Evolutionary conservation across 1,140 invertebrate species (phyloP).

Genomic region (Drosophila tani): DNA sequence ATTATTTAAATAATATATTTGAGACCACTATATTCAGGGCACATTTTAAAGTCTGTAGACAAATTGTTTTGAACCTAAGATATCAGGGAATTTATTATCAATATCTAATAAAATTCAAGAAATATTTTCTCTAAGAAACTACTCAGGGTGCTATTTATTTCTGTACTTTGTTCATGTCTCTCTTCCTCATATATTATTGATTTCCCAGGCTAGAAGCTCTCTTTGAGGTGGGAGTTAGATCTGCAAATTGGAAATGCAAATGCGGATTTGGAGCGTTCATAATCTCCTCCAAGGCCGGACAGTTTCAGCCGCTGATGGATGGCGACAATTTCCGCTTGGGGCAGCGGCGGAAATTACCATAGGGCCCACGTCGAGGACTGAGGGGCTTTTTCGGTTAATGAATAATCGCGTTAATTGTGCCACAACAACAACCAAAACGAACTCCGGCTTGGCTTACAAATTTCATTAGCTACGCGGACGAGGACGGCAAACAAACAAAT

Average conservation of each 20-base stretch:
- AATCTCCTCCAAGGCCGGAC: conserved; percentile 20
- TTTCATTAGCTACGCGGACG: conserved; percentile 38
- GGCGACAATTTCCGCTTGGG: conserved; percentile 46
- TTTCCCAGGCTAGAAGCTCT: neutral
- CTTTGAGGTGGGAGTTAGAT: conserved; percentile 9
- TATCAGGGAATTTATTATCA: neutral
- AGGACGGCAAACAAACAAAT: conserved; percentile 26
- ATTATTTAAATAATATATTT: no score
- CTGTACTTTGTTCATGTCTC: neutral
- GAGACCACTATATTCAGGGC: no score
- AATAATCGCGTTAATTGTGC: conserved; percentile 66
- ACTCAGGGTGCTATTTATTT: neutral
- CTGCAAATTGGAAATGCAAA: conserved; percentile 39
- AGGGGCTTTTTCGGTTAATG: conserved; percentile 6
- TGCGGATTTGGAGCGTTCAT: conserved; percentile 18
- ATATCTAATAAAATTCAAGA: neutral
- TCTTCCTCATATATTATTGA: conserved; percentile 4
- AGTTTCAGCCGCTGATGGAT: conserved; percentile 40
- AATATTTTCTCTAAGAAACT: neutral
- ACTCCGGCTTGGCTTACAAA: conserved; percentile 49
- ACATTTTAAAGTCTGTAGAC: no score
- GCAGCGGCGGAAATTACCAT: conserved; percentile 51
- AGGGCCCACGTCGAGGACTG: neutral
- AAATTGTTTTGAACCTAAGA: no score
- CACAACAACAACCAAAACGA: conserved; percentile 34